Percentiles rank a stretch among this genome's conserved stretches.
Conservation (phyloP, 2,113 vertebrate species). For the Lagopus leucura region DNA sequence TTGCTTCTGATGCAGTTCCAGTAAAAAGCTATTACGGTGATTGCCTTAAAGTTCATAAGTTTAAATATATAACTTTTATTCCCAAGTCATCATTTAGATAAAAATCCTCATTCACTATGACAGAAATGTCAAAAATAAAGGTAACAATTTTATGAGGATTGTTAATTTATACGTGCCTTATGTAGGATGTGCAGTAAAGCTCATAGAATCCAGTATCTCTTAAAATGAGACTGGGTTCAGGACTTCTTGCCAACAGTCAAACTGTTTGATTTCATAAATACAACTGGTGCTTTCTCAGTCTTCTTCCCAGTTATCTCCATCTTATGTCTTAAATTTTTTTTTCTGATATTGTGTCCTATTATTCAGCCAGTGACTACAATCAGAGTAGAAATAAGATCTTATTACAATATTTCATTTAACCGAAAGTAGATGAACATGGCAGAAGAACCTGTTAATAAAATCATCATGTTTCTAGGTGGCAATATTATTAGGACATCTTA, state of each 20-base stretch:
- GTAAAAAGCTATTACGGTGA: conserved; percentile 43
- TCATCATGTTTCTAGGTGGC: background rate
- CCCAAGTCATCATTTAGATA: conserved; percentile 1
- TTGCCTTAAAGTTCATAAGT: conserved; percentile 27
- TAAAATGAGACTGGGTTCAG: background rate
- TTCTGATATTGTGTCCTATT: background rate
- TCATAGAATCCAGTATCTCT: background rate
- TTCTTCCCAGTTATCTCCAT: background rate
- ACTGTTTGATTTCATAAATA: background rate
- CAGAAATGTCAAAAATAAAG: background rate
- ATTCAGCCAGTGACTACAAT: background rate
- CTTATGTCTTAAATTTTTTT: background rate
- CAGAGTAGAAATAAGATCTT: background rate
- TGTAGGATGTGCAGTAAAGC: background rate
- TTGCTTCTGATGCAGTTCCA: conserved; percentile 49
- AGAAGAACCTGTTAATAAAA: background rate
- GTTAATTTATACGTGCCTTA: background rate
- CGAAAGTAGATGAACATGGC: background rate
- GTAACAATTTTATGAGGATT: background rate
- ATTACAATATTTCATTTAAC: background rate
- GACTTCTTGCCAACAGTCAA: background rate
- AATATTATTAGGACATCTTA: background rate
- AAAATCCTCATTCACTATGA: background rate
- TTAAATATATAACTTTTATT: conserved; percentile 45
- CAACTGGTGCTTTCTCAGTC: background rate